These are phyloP conservation scores for Columba guinea DNA, from an alignment of 2,797 vertebrate genomes.

Conservation along the genomic window DNA sequence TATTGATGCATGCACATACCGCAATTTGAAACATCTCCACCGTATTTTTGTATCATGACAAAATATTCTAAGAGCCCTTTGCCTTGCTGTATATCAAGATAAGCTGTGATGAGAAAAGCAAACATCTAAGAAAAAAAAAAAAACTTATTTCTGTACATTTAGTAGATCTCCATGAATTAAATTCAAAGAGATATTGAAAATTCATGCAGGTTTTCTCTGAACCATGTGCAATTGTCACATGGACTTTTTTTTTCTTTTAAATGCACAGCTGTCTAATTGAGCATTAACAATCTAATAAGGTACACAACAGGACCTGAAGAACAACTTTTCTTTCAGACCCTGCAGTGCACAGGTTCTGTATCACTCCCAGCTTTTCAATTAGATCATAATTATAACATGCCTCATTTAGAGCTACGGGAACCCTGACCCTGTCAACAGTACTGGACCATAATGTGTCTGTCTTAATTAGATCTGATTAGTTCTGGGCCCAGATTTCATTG, in stretches of 20 bases:
- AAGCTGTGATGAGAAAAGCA: background rate
- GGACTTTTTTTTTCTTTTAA: background rate
- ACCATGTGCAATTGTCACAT: background rate
- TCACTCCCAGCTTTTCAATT: conserved; percentile 83
- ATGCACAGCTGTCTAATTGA: conserved; percentile 66
- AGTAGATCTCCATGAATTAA: background rate
- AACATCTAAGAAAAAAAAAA: background rate
- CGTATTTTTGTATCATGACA: background rate
- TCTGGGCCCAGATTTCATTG: conserved; percentile 72
- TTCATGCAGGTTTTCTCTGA: background rate
- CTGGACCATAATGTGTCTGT: conserved; percentile 78
- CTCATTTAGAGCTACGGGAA: conserved; percentile 81
- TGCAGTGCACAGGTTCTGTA: conserved; percentile 70
- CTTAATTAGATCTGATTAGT: conserved; percentile 88
- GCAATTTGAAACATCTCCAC: background rate
- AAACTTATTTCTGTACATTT: background rate
- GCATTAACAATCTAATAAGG: conserved; percentile 72
- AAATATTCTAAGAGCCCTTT: background rate
- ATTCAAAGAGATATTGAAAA: background rate
- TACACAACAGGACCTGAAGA: conserved; percentile 61
- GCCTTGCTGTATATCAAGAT: background rate
- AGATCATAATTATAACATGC: conserved; percentile 83
- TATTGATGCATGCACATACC: background rate
- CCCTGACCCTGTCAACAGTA: conserved; percentile 70
- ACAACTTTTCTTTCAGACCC: conserved; percentile 56